Evolutionary conservation across 2,888 invertebrate species (phyloP), one percentile per base, ranked within the genome.

Genomic region (Andrena chrysosceles): DNA sequence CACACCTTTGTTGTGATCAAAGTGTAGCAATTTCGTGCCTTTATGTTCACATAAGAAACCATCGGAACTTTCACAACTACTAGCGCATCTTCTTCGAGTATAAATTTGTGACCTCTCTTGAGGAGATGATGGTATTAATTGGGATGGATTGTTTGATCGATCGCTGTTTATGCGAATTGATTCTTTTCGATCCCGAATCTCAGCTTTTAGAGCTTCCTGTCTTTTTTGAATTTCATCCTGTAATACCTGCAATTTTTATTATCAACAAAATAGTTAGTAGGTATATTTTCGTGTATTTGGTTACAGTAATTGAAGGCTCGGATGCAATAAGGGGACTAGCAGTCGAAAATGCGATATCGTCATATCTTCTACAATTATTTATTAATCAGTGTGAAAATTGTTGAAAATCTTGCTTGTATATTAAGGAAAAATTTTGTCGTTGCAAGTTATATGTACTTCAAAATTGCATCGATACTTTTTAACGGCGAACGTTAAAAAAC

Each of bases 191-290:
- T 94, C 95, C 84, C 96, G 95, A 0, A 95, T 95, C 80, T 97
- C 97, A 49, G 96, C 95, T 88, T 96, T 96, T 20, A 98, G 94
- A 69, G 97, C 97, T 92, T 97, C 97, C 89, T 97, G 96, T n/a
- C 97, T 95, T 59, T 96, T 95, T 85, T 96, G 96, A 23, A 98
- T 96, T 93, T 98, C 97, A 85, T 96, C 96, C 86, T 96, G 95
- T 20, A 97, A 95, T 83, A 95, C 96, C 94, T 97, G 95, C 1
- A 96, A 95, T 63, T 52, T 26, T 63, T 31, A 63, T 42, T 49
- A 7, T 49, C 8, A 90, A 92, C 67, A 82, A 66, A 52, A 42
- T 10, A 26, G 4, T 23, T 7, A n/a, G 31, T 31, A 31, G 16
- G 60, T n/a, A n/a, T 29, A 59, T 59, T 59, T 29, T 16, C 16